A percentile compares a stretch with the other conserved stretches of the same genome.
Evolutionary conservation across 2,888 invertebrate genomes (phyloP).

Genomic region (Gortyna flavago): DNA sequence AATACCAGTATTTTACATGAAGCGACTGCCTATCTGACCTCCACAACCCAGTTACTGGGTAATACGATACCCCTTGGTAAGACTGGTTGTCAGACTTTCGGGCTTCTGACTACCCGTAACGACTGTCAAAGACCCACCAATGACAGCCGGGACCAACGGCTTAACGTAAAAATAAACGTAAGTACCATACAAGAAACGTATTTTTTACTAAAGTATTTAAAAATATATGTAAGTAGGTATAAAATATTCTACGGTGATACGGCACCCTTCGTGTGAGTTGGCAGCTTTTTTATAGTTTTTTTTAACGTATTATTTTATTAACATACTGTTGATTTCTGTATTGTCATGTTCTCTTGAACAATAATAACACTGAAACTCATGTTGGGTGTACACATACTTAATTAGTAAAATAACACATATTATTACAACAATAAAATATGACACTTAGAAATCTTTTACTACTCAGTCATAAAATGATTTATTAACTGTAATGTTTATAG

Average conservation of each 20-base stretch:
- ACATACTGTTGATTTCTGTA: not conserved
- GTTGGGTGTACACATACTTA: not conserved
- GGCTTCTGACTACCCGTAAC: too few species aligned
- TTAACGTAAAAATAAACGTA: too few species aligned
- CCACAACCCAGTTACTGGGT: too few species aligned
- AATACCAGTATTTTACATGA: too few species aligned
- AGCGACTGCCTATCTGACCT: too few species aligned
- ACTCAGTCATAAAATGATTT: not conserved
- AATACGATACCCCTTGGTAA: too few species aligned
- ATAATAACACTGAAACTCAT: not conserved
- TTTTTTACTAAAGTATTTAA: not conserved
- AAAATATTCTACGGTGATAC: not conserved
- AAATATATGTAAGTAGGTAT: not conserved
- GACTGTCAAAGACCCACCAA: too few species aligned
- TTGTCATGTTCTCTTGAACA: not conserved
- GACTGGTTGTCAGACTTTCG: too few species aligned
- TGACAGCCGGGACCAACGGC: too few species aligned
- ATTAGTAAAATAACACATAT: not conserved
- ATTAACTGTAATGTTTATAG: not conserved
- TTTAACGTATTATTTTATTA: not conserved
- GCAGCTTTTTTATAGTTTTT: not conserved
- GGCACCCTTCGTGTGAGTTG: not conserved
- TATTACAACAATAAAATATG: not conserved
- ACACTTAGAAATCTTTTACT: slow-evolving; percentile 18
- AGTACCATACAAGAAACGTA: not conserved